Conservation (phyloP, 2,888 invertebrate genomes). For the Melanchra persicariae region DNA sequence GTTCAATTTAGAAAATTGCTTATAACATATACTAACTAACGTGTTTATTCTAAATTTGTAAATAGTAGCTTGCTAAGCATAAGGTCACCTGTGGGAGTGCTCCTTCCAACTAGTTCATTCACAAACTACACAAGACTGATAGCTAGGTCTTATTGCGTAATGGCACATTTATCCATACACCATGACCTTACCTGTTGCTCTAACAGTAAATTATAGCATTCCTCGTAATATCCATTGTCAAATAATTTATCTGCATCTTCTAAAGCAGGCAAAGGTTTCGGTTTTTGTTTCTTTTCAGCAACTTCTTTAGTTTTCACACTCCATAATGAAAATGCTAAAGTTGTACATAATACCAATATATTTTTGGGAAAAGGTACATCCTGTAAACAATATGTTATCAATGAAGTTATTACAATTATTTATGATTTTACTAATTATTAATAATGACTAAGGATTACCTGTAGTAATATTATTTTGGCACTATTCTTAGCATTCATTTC, state of each 20-base stretch:
- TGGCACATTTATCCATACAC: background rate
- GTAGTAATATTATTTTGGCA: slow-evolving; percentile 16
- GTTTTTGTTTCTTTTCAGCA: slow-evolving; percentile 63
- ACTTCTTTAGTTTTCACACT: slow-evolving; percentile 73
- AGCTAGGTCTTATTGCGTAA: background rate
- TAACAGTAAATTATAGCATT: slow-evolving; percentile 92
- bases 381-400: slow-evolving; percentile 41
- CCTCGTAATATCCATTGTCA: slow-evolving; percentile 92
- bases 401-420: background rate
- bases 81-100: too few relatives aligned
- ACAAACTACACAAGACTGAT: too few relatives aligned
- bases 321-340: slow-evolving; percentile 80
- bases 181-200: slow-evolving; percentile 87
- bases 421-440: background rate
- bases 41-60: too few relatives aligned
- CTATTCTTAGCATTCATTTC: slow-evolving; percentile 31
- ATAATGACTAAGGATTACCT: slow-evolving; percentile 28
- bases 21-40: too few relatives aligned
- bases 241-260: slow-evolving; percentile 92
- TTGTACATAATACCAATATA: slow-evolving; percentile 61
- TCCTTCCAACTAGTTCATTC: too few relatives aligned
- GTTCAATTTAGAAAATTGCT: too few relatives aligned
- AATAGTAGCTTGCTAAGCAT: too few relatives aligned
- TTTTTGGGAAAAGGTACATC: slow-evolving; percentile 34
- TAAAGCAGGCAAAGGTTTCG: slow-evolving; percentile 80